phyloP scores from a whole-genome alignment of 2,797 vertebrate genomes.

The Martes flavigula region DNA sequence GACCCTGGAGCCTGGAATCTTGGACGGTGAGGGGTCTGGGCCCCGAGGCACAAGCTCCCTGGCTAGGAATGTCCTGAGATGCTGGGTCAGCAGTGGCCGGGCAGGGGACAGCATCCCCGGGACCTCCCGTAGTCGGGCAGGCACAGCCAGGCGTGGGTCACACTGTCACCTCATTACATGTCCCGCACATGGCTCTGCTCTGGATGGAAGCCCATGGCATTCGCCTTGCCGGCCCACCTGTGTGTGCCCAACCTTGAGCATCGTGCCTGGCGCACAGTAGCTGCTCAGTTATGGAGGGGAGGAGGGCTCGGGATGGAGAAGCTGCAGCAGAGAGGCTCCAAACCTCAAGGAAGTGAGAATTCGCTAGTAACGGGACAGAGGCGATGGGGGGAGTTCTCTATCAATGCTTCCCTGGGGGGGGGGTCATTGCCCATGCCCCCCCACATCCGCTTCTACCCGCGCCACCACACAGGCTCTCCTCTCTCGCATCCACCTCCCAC shows the following conservation, averaged over 20 bases:
- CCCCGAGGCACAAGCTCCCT: neutral
- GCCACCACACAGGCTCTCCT: rapidly evolving
- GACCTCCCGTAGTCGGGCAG: neutral
- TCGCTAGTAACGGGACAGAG: rapidly evolving
- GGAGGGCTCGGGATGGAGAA: no score
- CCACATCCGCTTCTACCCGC: neutral
- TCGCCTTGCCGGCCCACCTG: rapidly evolving
- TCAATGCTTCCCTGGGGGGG: neutral
- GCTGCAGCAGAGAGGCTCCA: no score
- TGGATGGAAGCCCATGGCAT: neutral
- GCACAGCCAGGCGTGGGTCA: rapidly evolving
- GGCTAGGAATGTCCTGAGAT: rapidly evolving
- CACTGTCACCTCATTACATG: rapidly evolving
- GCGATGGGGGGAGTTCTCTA: rapidly evolving
- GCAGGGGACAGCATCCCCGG: neutral
- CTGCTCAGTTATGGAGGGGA: rapidly evolving
- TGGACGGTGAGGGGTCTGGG: no score
- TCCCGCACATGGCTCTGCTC: rapidly evolving
- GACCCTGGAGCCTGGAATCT: rapidly evolving
- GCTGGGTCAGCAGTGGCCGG: rapidly evolving
- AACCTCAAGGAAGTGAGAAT: rapidly evolving
- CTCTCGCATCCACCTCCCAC: rapidly evolving
- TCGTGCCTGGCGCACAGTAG: rapidly evolving
- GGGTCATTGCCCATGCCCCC: rapidly evolving
- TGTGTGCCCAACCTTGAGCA: rapidly evolving